phyloP scores from a whole-genome alignment of 2,113 vertebrate genomes.

The Semicossyphus pulcher region DNA sequence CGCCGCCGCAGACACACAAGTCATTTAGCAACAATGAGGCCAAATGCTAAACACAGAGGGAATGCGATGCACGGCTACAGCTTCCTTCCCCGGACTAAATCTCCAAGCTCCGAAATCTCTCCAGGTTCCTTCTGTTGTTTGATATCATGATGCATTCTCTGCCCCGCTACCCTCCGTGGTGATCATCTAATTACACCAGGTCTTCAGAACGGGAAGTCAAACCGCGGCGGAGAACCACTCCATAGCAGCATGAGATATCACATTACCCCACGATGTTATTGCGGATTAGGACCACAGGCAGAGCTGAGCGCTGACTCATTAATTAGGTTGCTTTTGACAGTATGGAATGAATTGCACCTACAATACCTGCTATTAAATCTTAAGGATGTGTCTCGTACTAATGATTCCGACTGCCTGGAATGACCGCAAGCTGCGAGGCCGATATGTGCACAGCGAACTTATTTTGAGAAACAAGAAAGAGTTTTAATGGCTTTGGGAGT shows the following conservation, averaged over 20 bases:
- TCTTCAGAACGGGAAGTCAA: conserved; percentile 38
- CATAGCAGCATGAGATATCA: conserved; percentile 36
- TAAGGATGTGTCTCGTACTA: conserved; percentile 53
- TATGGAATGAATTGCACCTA: conserved; percentile 52
- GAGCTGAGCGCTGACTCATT: conserved; percentile 44
- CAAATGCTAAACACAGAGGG: conserved; percentile 64
- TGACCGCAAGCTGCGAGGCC: conserved; percentile 51
- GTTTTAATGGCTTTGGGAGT: conserved; percentile 65
- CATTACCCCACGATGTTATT: conserved; percentile 44
- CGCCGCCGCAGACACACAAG: conserved; percentile 62
- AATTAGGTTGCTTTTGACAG: conserved; percentile 48
- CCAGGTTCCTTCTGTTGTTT: conserved; percentile 2
- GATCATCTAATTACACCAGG: conserved; percentile 58
- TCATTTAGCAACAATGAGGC: conserved; percentile 75
- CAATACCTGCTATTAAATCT: conserved; percentile 53
- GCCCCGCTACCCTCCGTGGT: conserved; percentile 4
- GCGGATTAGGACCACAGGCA: conserved; percentile 47
- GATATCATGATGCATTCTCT: conserved; percentile 42
- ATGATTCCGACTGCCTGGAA: conserved; percentile 53
- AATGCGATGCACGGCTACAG: conserved; percentile 32
- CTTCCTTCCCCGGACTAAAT: conserved; percentile 4
- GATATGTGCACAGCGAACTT: conserved; percentile 32
- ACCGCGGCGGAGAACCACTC: conserved; percentile 10
- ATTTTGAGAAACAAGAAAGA: conserved; percentile 53
- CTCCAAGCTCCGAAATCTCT: conserved; percentile 29